Evolutionary conservation across 2,797 vertebrate species (phyloP).

Genomic region (Takifugu rubripes): DNA sequence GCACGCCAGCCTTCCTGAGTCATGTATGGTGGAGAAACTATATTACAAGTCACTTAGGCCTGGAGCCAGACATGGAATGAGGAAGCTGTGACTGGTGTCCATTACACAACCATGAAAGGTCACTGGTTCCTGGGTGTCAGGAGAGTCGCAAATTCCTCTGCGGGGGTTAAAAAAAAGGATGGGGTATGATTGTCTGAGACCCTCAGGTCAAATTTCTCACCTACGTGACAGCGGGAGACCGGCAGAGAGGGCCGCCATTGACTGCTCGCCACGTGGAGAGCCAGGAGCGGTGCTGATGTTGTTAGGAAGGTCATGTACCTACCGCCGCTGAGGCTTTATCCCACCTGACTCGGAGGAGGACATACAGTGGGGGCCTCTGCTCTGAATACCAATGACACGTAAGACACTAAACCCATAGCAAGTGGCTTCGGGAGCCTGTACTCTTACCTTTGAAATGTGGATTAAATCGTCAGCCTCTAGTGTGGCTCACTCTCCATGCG

Average conservation of each 20-base stretch:
- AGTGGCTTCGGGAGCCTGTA: conserved; percentile 11
- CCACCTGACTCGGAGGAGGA: conserved; percentile 51
- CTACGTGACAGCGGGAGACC: conserved; percentile 27
- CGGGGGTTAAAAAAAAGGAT: conserved; percentile 27
- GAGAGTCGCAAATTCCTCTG: conserved; percentile 25
- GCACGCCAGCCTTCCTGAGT: conserved; percentile 12
- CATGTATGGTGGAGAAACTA: conserved; percentile 16
- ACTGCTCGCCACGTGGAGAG: conserved; percentile 56
- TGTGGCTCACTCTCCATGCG: too few relatives aligned
- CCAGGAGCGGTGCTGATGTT: conserved; percentile 49
- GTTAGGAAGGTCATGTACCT: conserved; percentile 66
- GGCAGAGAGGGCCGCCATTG: conserved; percentile 49
- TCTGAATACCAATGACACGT: conserved; percentile 49
- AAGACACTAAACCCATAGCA: conserved; percentile 31
- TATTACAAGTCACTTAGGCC: conserved; percentile 33
- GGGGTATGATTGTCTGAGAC: conserved; percentile 47
- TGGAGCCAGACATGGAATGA: conserved; percentile 27
- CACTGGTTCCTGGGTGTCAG: conserved; percentile 42
- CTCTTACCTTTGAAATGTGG: conserved; percentile 4
- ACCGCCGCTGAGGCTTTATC: conserved; percentile 47
- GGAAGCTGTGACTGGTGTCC: conserved; percentile 34
- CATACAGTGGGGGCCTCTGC: conserved; percentile 18
- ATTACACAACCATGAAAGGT: conserved; percentile 55
- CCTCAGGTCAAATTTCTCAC: conserved; percentile 43
- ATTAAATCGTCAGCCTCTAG: too few relatives aligned